Evolutionary conservation across 2,113 vertebrate genomes (phyloP), one percentile per base, ranked within the genome.

Genomic region (Chunga burmeisteri): DNA sequence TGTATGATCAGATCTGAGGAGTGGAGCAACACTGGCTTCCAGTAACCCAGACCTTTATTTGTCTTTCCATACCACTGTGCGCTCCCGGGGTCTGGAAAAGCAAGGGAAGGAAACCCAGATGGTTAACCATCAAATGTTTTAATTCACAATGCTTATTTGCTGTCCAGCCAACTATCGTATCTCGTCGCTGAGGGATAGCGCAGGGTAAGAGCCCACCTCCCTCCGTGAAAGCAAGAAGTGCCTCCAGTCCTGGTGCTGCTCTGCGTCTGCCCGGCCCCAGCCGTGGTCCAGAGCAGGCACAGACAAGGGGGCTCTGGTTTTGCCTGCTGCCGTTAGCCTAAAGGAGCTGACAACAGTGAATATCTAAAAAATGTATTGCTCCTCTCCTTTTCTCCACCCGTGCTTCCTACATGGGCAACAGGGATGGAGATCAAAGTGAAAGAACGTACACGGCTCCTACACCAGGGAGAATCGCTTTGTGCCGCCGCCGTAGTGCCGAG

Each of bases 381-480:
- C 36, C 36, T 61, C n/a, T 56, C 65, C 29, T 38, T 67, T 50
- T 29, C n/a, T n/a, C 40, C 14, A 15, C 22, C 32, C 22, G 1
- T 26, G 22, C 17, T 46, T 66, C 36, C 13, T 49, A 17, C 23
- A 2, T 1, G 26, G 50, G 58, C 46, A 36, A 21, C 8, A 19
- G 65, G 42, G 53, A 34, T 1, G 2, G 42, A 68, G 53, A 10
- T 5, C 7, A 22, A 27, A 34, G 53, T 12, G 34, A 13, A 29
- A 9, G 46, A 49, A 38, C 4, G 1, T 6, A 4, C 46, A 22
- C 7, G 18, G 1, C 34, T 34, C 21, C 36, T 18, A 2, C 19
- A 22, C 15, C 14, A 20, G 38, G 0, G 23, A 71, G 46, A 44
- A 66, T 21, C 23, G 9, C 68, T 26, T 19, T 7, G 38, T 30